Conservation (phyloP, 1,140 invertebrate genomes). For the Glossosoma conforme region DNA sequence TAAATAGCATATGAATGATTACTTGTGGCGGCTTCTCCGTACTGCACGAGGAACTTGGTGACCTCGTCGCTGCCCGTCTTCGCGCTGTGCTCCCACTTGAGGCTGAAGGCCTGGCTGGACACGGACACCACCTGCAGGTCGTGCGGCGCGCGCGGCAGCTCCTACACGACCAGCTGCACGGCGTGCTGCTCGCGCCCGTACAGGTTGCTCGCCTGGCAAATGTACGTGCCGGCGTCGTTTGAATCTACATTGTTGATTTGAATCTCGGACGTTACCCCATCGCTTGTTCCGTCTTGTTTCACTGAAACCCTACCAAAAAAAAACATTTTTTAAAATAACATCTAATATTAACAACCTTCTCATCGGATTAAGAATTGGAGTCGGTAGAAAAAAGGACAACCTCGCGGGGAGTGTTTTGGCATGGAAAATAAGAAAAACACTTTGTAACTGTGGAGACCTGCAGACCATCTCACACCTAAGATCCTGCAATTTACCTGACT, state of each 20-base stretch:
- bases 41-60: conserved; percentile 70
- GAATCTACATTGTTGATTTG: conserved; percentile 68
- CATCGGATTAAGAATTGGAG: too few species aligned
- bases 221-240: conserved; percentile 74
- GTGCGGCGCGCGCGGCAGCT: conserved; percentile 67
- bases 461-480: too few species aligned
- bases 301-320: conserved; percentile 54
- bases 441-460: too few species aligned
- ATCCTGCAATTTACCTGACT: too few species aligned
- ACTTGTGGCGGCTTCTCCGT: too few species aligned
- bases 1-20: too few species aligned
- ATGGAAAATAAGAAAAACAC: too few species aligned
- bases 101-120: conserved; percentile 63
- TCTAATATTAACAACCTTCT: background rate
- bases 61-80: conserved; percentile 61
- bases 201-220: conserved; percentile 75
- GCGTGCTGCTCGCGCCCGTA: conserved; percentile 78
- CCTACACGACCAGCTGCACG: conserved; percentile 77
- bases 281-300: conserved; percentile 63
- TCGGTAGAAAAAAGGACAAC: too few species aligned
- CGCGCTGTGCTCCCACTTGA: conserved; percentile 70
- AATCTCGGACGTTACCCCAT: conserved; percentile 66
- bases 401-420: too few species aligned
- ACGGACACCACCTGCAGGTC: conserved; percentile 64
- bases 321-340: background rate